Base-by-base conservation (phyloP, 1,140 invertebrate genomes). In the Neuroterus valhalla region DNA sequence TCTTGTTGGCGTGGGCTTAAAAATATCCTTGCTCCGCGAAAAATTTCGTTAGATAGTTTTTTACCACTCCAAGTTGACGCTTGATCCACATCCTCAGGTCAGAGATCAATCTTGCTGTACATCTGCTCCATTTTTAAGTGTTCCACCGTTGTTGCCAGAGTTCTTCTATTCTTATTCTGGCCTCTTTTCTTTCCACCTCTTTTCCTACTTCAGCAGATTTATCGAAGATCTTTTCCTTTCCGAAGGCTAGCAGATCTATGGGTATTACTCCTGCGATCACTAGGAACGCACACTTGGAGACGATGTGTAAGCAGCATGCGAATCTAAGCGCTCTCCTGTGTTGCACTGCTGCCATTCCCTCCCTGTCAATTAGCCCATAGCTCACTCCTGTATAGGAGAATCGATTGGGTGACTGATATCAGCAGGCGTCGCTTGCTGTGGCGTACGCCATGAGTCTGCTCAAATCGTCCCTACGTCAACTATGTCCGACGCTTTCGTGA, bases 361-460 rank as follows among this genome's bases (percentile, higher is more conserved):
- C n/a, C 5, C 6, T 3, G 46, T 6, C 2, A 1, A 2, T 48
- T 2, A 1, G 46, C 15, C 14, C n/a, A 48, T 2, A 48, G 6
- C 17, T 48, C 46, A 17, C 14, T 6, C 19, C 72, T 82, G 26
- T 84, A 84, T 1, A 83, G 74, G 44, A 84, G 43, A 11, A 79
- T 68, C 6, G 82, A 83, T 10, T 82, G 46, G 6, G 71, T 72
- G 0, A 82, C 78, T n/a, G 73, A 52, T 50, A 75, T 76, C 21
- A 85, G 69, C 5, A 83, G 50, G 19, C 76, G 71, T 21, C 81
- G 71, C 42, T 77, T 81, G 21, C 66, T 55, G 2, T 66, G 42
- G 11, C 26, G 11, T 72, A 31, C 82, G 80, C 19, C 83, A 84
- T 12, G 68, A 72, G 21, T 81, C 70, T 78, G 71, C 76, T 81